These are phyloP conservation scores for Tenthredo distinguenda DNA, from an alignment of 2,888 invertebrate species.

Conservation along the genomic window DNA sequence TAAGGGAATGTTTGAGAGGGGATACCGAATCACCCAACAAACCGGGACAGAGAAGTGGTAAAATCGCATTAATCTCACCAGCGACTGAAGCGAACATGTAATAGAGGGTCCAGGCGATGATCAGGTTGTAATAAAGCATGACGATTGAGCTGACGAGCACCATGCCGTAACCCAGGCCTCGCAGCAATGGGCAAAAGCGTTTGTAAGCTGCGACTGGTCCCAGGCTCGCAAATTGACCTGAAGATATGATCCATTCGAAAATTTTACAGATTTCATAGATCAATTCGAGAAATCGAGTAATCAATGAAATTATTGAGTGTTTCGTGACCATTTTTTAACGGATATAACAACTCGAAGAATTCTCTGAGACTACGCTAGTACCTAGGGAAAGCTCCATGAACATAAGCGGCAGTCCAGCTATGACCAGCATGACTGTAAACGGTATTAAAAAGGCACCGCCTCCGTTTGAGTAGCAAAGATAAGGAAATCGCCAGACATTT, in stretches of 20 bases:
- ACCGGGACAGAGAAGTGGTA: background rate
- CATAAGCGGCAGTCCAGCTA: constrained; percentile 90
- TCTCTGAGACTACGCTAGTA: constrained; percentile 56
- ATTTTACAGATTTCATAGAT: no score
- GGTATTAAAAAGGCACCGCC: constrained; percentile 92
- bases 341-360: background rate
- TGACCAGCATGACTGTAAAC: constrained; percentile 89
- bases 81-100: constrained; percentile 87
- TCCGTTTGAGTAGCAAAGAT: constrained; percentile 88
- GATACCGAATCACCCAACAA: background rate
- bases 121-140: constrained; percentile 88
- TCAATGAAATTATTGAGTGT: background rate
- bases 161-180: constrained; percentile 88
- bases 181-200: constrained; percentile 88
- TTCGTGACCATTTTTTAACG: background rate
- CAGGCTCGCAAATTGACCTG: constrained; percentile 87
- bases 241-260: background rate
- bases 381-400: constrained; percentile 92
- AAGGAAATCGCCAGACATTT: constrained; percentile 89
- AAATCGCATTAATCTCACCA: constrained; percentile 73
- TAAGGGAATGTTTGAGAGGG: background rate
- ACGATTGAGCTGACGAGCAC: constrained; percentile 88
- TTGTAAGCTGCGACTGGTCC: constrained; percentile 91
- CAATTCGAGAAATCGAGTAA: background rate
- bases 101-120: constrained; percentile 89